Base-by-base conservation (phyloP, 2,888 invertebrate genomes). In the Ophraella communa region DNA sequence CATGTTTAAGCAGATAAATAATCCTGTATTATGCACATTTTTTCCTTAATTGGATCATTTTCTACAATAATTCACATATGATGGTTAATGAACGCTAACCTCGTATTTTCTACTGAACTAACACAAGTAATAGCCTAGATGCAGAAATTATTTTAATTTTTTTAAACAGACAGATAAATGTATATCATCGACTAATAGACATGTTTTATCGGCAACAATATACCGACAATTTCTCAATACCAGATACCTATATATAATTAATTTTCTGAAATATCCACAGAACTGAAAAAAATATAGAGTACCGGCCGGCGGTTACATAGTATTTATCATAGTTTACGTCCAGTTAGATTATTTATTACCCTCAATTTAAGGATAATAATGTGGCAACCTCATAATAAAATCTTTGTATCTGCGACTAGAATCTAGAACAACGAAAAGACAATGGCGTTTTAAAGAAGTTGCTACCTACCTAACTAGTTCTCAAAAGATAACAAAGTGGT, bases 321-420 rank as follows among this genome's bases (percentile, higher is more conserved):
- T 66, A 66, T 66, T 66, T 57, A 64, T 57, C 49, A 60, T 66
- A 39, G 61, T 57, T 63, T 54, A 59, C 56, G 62, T 24, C 55
- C 27, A 27, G 17, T 11, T 39, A 27, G 42, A n/a, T 54, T 65
- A 65, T 65, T 65, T 62, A 65, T 65, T 57, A 53, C 18, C 54
- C 53, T 35, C 62, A 49, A 65, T 65, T 65, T 62, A 44, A 42
- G 49, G 44, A 55, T 65, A 65, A 62, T 65, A 65, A 65, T 44
- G 62, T 56, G 45, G 53, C 45, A 47, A 60, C 55, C 53, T 54
- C 52, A 62, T 65, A 57, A 62, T 54, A 54, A 52, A 57, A 65
- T 58, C 39, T 44, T 57, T 57, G 52, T 62, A 65, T 65, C 65
- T 42, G 27, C 27, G 10, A 57, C 35, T 58, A 49, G 54, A 54